phyloP scores from a whole-genome alignment of 2,113 vertebrate species.

The Eolophus roseicapilla region DNA sequence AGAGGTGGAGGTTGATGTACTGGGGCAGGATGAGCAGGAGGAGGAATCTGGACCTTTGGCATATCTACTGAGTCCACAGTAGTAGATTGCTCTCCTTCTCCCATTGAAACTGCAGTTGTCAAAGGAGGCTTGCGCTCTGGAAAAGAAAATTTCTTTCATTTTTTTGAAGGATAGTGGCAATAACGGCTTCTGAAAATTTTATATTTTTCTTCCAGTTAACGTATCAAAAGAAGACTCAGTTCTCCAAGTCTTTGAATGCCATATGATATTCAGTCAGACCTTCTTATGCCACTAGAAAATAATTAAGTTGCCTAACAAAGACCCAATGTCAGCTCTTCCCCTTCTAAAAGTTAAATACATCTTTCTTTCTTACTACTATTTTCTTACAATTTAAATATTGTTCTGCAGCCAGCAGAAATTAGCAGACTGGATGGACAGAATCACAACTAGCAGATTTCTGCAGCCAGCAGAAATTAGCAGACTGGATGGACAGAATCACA shows the following conservation, averaged over 20 bases:
- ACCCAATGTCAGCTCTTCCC: neutral
- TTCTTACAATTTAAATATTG: neutral
- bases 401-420: neutral
- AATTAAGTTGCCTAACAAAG: neutral
- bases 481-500: neutral
- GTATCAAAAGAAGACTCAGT: neutral
- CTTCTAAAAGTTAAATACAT: neutral
- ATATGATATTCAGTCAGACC: neutral
- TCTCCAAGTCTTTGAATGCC: neutral
- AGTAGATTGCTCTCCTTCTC: slow-evolving; percentile 76
- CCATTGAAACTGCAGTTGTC: slow-evolving; percentile 75
- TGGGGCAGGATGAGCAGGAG: slow-evolving; percentile 85
- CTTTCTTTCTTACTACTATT: neutral
- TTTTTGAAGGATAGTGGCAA: neutral
- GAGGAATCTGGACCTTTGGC: slow-evolving; percentile 85
- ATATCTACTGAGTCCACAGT: slow-evolving; percentile 78
- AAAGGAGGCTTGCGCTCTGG: slow-evolving; percentile 87
- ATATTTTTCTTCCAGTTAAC: neutral
- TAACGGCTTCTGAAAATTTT: neutral
- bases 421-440: neutral
- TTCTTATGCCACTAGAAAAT: neutral
- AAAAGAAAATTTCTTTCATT: neutral
- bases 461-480: neutral
- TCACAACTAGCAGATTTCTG: neutral
- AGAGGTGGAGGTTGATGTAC: slow-evolving; percentile 91